Evolutionary conservation across 2,113 vertebrate genomes (phyloP).

Genomic region (Grallaria varia): DNA sequence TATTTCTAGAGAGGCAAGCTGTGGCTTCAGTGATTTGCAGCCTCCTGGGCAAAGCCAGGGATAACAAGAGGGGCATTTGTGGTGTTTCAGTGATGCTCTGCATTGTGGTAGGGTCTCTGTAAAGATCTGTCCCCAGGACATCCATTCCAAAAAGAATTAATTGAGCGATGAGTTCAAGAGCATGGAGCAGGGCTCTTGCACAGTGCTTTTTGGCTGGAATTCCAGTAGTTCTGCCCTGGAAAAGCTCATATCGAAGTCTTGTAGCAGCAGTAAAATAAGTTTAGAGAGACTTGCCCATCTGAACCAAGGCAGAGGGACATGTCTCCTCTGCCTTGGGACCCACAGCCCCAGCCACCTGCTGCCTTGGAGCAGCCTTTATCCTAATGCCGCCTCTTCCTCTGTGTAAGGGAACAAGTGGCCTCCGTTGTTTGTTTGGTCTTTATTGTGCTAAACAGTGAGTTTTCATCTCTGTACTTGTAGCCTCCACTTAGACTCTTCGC

Average conservation of each 20-base stretch:
- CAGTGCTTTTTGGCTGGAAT: not conserved
- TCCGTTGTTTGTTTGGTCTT: not conserved
- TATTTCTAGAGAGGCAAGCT: not conserved
- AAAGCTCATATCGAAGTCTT: not conserved
- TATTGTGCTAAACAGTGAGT: not conserved
- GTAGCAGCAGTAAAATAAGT: not conserved
- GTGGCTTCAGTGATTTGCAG: not conserved
- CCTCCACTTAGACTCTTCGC: not conserved
- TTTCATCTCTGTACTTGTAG: not conserved
- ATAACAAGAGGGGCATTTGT: not conserved
- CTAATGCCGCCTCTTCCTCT: not conserved
- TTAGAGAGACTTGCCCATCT: not conserved
- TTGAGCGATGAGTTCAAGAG: not conserved
- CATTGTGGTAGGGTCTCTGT: not conserved
- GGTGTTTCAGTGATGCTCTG: not conserved
- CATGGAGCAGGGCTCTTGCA: not conserved
- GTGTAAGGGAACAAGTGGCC: not conserved
- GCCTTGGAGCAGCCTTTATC: not conserved
- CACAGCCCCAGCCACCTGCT: not conserved
- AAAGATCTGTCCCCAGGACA: not conserved
- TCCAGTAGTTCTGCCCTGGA: not conserved
- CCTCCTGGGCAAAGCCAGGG: not conserved
- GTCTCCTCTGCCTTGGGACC: not conserved
- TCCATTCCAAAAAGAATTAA: not conserved
- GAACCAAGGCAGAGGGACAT: not conserved